Evolutionary conservation across 2,888 invertebrate genomes (phyloP).

Genomic region (Drosophila nr. fundita): DNA sequence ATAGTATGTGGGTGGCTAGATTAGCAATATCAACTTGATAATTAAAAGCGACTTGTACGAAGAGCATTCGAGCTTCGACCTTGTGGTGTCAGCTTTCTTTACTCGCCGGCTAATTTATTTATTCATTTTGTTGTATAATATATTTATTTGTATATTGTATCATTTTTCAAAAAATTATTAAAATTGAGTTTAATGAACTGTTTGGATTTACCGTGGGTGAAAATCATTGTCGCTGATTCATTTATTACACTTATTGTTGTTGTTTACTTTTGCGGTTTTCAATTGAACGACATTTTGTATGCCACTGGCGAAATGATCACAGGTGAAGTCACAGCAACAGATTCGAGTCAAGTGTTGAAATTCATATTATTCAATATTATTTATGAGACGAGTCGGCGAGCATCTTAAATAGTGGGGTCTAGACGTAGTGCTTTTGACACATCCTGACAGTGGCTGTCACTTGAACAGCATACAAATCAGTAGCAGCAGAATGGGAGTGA

Average conservation of each 20-base stretch:
- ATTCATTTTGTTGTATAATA: conserved; percentile 39
- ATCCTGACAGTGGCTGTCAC: conserved; percentile 54
- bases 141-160: conserved; percentile 52
- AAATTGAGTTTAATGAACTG: conserved; percentile 69
- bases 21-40: background rate
- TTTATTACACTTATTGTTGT: conserved; percentile 31
- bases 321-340: conserved; percentile 3
- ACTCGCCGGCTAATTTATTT: conserved; percentile 64
- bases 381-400: conserved; percentile 49
- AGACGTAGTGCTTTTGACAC: conserved; percentile 14
- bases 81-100: conserved; percentile 44
- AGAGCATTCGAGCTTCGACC: conserved; percentile 34
- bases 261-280: conserved; percentile 31
- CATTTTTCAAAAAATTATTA: conserved; percentile 48
- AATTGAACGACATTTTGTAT: conserved; percentile 61
- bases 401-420: conserved; percentile 63
- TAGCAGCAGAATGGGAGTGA: background rate
- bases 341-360: conserved; percentile 35
- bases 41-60: conserved; percentile 19
- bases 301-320: conserved; percentile 67
- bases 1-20: background rate
- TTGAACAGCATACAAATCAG: conserved; percentile 59
- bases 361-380: conserved; percentile 62
- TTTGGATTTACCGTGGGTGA: conserved; percentile 69
- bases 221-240: conserved; percentile 68